Conservation (phyloP, 1,140 invertebrate species). For the Drosophila saltans region DNA sequence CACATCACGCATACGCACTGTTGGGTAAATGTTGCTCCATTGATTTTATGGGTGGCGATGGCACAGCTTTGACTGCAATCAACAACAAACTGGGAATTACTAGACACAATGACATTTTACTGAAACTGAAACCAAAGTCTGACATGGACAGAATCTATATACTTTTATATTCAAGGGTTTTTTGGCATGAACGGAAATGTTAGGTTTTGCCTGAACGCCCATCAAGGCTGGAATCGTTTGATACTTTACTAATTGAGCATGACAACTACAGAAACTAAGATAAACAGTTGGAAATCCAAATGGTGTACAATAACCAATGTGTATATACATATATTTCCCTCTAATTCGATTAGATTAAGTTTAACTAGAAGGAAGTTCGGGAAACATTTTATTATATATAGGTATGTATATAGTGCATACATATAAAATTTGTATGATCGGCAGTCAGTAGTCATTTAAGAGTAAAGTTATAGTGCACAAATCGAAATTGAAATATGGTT, state of each 20-base stretch:
- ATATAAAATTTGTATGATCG: too few species aligned
- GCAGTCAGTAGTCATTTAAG: too few species aligned
- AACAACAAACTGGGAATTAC: background rate
- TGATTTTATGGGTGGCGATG: background rate
- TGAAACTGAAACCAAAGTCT: background rate
- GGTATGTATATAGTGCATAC: too few species aligned
- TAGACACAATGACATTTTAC: background rate
- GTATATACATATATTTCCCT: too few species aligned
- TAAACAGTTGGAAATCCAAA: background rate
- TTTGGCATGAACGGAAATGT: slow-evolving; percentile 39
- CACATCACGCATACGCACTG: slow-evolving; percentile 50
- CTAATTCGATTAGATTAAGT: too few species aligned
- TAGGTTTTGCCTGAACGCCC: slow-evolving; percentile 57
- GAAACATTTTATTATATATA: too few species aligned
- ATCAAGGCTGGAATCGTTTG: slow-evolving; percentile 44
- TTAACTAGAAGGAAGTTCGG: too few species aligned
- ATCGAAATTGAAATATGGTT: too few species aligned
- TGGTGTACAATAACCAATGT: too few species aligned
- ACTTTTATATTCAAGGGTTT: slow-evolving; percentile 38
- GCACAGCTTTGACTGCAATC: background rate
- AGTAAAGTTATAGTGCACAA: too few species aligned
- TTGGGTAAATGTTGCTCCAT: slow-evolving; percentile 26
- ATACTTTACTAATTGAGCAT: slow-evolving; percentile 38
- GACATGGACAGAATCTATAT: background rate
- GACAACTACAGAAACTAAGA: background rate